Evolutionary conservation across 1,140 invertebrate genomes (phyloP).

Genomic region (Saxidomus purpurata): DNA sequence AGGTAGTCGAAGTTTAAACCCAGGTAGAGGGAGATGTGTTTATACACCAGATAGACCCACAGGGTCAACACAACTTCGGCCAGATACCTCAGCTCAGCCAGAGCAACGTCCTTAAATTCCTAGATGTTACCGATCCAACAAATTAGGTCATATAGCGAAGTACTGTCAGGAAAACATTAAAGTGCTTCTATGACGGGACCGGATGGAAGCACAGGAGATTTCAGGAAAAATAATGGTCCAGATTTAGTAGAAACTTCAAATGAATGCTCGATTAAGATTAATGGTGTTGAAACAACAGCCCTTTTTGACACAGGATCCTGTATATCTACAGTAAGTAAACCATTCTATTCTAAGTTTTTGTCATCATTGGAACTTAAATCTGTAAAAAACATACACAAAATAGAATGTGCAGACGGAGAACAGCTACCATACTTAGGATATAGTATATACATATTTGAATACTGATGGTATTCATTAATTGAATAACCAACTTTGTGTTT

Average conservation of each 20-base stretch:
- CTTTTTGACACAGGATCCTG: constrained; percentile 16
- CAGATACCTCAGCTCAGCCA: no score
- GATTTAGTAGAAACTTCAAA: background rate
- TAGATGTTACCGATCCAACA: background rate
- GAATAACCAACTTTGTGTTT: background rate
- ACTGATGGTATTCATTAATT: background rate
- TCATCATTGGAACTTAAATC: background rate
- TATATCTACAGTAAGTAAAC: background rate
- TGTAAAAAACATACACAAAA: background rate
- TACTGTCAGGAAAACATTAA: constrained; percentile 23
- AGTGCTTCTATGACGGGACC: background rate
- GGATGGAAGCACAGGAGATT: background rate
- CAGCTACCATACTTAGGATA: background rate
- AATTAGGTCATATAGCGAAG: background rate
- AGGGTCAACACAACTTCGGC: no score
- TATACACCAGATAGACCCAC: no score
- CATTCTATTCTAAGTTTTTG: background rate
- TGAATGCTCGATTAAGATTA: background rate
- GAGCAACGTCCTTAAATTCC: no score
- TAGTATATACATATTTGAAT: background rate
- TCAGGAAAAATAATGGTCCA: background rate
- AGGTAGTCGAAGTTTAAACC: no score
- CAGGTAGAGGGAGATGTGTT: no score
- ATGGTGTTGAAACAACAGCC: background rate
- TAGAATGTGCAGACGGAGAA: constrained; percentile 29